Evolutionary conservation across 2,113 vertebrate species (phyloP), one percentile per base, ranked within the genome.

Genomic region (Hylia prasina): DNA sequence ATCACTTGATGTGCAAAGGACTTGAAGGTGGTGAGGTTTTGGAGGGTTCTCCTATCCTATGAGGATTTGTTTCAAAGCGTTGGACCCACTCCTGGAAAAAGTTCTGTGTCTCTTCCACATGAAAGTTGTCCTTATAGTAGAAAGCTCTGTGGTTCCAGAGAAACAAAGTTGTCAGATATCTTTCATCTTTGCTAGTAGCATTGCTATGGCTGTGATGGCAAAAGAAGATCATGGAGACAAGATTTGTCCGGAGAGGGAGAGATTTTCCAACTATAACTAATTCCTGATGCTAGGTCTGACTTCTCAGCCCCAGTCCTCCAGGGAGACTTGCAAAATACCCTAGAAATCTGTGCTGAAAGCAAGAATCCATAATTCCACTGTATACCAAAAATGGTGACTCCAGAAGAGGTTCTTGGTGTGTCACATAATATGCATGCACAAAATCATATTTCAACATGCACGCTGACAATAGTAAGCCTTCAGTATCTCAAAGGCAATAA

Each of bases 21-120:
- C 68, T 64, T 73, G 72, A 94, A 93, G 93, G 80, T 96, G 89
- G 82, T 89, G 68, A 94, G 60, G 91, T 87, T 60, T 96, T 89
- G 64, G 69, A 92, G 61, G 44, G 69, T 81, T 92, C 80, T 89
- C 35, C 82, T 89, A 10, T 94, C 71, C 58, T 89, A 23, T n/a
- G 71, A 93, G 56, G 71, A 93, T 93, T 97, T 92, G 76, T 95
- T 96, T 97, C 94, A 93, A 95, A 96, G 91, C 78, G n/a, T 91
- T 93, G 95, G 95, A 95, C 31, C 23, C 44, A 56, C 19, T 97
- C 93, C 94, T 0, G 20, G 96, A 96, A 94, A 97, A 96, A 58
- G 56, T 92, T 94, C 84, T 81, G 71, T 89, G 80, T 83, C 76
- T 94, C 79, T 92, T 90, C 80, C 82, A 93, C 93, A 87, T 94